Percentiles rank a stretch among this genome's conserved stretches.
These are phyloP conservation scores for Microplitis manilae DNA, from an alignment of 2,888 invertebrate species.

Conservation along the genomic window DNA sequence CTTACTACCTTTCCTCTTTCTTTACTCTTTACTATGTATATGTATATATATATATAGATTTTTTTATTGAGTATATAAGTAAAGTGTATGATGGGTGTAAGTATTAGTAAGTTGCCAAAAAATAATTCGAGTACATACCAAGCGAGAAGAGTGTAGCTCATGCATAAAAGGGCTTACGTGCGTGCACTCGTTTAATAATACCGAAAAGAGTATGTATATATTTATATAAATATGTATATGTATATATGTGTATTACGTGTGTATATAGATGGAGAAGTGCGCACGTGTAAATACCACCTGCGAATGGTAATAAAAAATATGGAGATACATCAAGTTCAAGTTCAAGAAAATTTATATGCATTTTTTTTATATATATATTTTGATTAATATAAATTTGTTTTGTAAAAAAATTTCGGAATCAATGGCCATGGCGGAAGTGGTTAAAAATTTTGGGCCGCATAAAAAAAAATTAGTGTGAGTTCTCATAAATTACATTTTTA, in stretches of 20 bases:
- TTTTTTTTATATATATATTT: constrained; percentile 1
- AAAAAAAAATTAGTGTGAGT: too few relatives aligned
- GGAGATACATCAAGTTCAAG: constrained; percentile 10
- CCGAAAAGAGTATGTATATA: background rate
- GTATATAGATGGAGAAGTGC: constrained; percentile 35
- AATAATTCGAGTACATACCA: constrained; percentile 33
- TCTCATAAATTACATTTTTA: too few relatives aligned
- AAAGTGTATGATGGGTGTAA: background rate
- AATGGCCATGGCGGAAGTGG: background rate
- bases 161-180: constrained; percentile 24
- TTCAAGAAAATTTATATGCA: background rate
- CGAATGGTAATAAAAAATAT: constrained; percentile 8
- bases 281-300: constrained; percentile 35
- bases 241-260: background rate
- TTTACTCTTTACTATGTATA: background rate
- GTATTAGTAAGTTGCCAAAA: constrained; percentile 14
- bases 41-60: background rate
- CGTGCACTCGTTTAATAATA: constrained; percentile 35
- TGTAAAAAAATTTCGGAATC: background rate
- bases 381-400: background rate
- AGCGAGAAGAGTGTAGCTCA: constrained; percentile 12
- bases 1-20: constrained; percentile 35
- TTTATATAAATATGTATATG: background rate
- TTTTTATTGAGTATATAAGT: background rate
- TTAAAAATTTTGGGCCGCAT: too few relatives aligned